Percentiles rank a stretch among this genome's conserved stretches.
Conservation (phyloP, 2,113 vertebrate genomes). For the Callopanchax toddi region DNA sequence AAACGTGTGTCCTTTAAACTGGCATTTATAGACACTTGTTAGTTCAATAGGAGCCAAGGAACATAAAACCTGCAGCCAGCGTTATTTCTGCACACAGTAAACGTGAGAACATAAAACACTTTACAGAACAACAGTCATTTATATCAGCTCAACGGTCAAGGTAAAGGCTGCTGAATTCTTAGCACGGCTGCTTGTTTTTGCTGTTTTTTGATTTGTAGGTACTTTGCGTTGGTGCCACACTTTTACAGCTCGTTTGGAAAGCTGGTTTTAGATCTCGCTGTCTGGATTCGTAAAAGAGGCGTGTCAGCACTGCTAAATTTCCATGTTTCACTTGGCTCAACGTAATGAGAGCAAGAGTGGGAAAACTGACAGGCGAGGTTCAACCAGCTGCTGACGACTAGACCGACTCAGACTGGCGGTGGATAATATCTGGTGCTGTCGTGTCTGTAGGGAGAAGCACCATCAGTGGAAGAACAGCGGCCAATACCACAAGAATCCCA, state of each 20-base stretch:
- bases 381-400: slow-evolving; percentile 20
- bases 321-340: slow-evolving; percentile 45
- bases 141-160: background rate
- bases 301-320: slow-evolving; percentile 56
- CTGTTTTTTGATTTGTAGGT: background rate
- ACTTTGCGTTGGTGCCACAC: background rate
- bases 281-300: slow-evolving; percentile 49
- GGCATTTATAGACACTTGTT: slow-evolving; percentile 35
- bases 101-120: slow-evolving; percentile 9
- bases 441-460: slow-evolving; percentile 34
- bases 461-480: background rate
- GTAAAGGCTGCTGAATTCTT: background rate
- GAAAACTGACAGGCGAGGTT: slow-evolving; percentile 2
- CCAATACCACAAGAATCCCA: slow-evolving; percentile 19
- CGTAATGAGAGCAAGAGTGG: slow-evolving; percentile 2
- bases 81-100: background rate
- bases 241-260: background rate
- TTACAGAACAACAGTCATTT: background rate
- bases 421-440: slow-evolving; percentile 52
- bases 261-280: slow-evolving; percentile 26
- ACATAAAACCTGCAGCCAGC: background rate
- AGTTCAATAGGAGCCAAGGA: slow-evolving; percentile 19
- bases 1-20: slow-evolving; percentile 27
- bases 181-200: background rate
- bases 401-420: slow-evolving; percentile 19